Evolutionary conservation across 1,140 invertebrate species (phyloP).

Genomic region (Saccostrea cuccullata): DNA sequence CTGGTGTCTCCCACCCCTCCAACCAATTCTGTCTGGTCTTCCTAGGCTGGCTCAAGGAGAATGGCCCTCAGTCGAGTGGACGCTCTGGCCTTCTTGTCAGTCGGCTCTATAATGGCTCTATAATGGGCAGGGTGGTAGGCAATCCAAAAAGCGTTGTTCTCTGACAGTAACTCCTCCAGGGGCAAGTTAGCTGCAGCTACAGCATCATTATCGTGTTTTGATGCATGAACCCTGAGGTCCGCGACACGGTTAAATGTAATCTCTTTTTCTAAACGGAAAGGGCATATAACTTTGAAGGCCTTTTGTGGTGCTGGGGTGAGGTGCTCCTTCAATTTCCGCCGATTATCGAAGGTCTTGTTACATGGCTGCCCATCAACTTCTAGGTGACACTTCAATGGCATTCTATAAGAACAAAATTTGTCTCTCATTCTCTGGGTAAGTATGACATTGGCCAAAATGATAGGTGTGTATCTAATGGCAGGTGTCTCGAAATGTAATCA

Average conservation of each 20-base stretch:
- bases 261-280: not conserved
- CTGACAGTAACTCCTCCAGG: not conserved
- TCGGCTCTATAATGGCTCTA: not conserved
- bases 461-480: not conserved
- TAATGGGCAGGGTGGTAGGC: not conserved
- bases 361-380: not conserved
- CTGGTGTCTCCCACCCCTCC: not conserved
- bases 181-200: not conserved
- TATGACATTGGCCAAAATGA: not conserved
- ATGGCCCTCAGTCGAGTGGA: not conserved
- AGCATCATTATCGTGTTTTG: not conserved
- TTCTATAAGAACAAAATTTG: constrained; percentile 8
- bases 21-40: not conserved
- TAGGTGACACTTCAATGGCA: constrained; percentile 1
- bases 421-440: not conserved
- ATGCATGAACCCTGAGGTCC: not conserved
- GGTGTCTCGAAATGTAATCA: not conserved
- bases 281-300: not conserved
- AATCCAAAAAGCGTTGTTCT: not conserved
- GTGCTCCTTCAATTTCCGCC: constrained; percentile 17
- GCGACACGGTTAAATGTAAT: not conserved
- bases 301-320: not conserved
- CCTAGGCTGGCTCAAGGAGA: not conserved
- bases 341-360: not conserved
- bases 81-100: not conserved